These are phyloP conservation scores for Babyrousa celebensis DNA, from an alignment of 2,797 vertebrate genomes.

Conservation along the genomic window DNA sequence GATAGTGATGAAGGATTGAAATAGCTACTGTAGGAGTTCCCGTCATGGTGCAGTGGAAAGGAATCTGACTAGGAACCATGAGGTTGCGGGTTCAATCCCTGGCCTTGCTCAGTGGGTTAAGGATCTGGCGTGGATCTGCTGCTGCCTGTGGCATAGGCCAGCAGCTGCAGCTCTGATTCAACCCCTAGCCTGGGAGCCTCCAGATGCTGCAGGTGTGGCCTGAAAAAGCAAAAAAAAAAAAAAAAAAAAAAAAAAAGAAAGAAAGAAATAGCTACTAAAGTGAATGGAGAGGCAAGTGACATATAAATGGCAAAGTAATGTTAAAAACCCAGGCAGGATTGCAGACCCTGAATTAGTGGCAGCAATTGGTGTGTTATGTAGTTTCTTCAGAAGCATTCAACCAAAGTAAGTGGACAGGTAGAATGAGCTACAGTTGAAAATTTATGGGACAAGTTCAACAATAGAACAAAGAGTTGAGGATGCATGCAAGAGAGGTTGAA, in stretches of 20 bases:
- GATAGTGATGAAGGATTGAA: not conserved
- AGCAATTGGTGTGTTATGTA: not conserved
- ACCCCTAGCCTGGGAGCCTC: too few species aligned
- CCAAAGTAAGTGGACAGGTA: not conserved
- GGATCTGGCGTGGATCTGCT: too few species aligned
- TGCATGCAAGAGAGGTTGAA: not conserved
- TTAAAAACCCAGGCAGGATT: not conserved
- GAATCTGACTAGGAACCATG: too few species aligned
- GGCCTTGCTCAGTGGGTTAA: too few species aligned
- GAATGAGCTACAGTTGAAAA: not conserved
- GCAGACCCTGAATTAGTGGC: not conserved
- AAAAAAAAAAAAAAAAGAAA: too few species aligned
- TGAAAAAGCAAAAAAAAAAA: too few species aligned
- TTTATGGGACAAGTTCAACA: not conserved
- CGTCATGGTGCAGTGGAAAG: too few species aligned
- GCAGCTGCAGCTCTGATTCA: too few species aligned
- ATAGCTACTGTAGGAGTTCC: not conserved
- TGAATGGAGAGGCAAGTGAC: not conserved
- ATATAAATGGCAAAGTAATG: not conserved
- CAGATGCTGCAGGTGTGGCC: too few species aligned
- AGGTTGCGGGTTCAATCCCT: too few species aligned
- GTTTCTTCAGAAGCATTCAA: not conserved
- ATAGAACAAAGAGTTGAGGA: not conserved
- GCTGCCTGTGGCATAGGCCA: too few species aligned
- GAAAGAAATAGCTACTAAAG: too few species aligned